These are phyloP conservation scores for Phymorhynchus buccinoides DNA, from an alignment of 1,140 invertebrate genomes.

Conservation along the genomic window DNA sequence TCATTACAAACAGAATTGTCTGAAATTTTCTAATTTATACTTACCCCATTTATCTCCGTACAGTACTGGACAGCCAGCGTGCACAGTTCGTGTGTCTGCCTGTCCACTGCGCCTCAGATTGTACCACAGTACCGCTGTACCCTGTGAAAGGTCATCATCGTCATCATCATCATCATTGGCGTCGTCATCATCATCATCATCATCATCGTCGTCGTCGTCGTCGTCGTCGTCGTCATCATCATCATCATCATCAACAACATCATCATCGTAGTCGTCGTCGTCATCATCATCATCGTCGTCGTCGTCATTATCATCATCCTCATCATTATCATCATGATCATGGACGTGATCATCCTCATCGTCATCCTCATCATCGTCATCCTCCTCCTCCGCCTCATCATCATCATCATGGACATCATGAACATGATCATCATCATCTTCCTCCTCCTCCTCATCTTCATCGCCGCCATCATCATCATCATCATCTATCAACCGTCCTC, in stretches of 20 bases:
- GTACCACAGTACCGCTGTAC: conserved; percentile 91
- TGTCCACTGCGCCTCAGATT: conserved; percentile 91
- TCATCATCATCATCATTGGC: neutral
- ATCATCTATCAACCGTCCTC: neutral
- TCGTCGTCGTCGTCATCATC: neutral
- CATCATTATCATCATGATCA: conserved; percentile 22
- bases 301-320: conserved; percentile 4
- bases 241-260: neutral
- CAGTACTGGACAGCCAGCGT: conserved; percentile 96
- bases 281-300: conserved; percentile 13
- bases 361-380: neutral
- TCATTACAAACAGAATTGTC: too few relatives aligned
- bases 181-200: neutral
- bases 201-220: too few relatives aligned
- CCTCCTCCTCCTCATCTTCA: too few relatives aligned
- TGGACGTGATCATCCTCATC: conserved; percentile 30
- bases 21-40: too few relatives aligned
- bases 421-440: neutral
- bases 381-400: neutral
- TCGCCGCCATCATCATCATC: neutral
- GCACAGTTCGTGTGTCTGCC: conserved; percentile 89
- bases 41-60: conserved; percentile 93
- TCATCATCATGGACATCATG: neutral
- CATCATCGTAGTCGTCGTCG: neutral
- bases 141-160: conserved; percentile 40